These are phyloP conservation scores for Lepeophtheirus salmonis DNA, from an alignment of 1,140 invertebrate genomes.

Conservation along the genomic window DNA sequence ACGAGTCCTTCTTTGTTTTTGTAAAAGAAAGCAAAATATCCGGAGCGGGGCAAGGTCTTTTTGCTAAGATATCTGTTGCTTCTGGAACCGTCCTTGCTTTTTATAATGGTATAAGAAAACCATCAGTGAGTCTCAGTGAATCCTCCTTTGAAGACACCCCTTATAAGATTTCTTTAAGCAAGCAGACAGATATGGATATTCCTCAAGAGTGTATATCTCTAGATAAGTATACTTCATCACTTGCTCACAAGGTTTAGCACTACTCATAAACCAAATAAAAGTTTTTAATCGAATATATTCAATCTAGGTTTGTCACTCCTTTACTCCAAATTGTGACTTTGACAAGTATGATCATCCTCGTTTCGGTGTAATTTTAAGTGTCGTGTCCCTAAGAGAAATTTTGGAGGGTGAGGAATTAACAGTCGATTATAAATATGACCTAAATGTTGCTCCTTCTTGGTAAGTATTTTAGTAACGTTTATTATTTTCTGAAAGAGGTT, in stretches of 20 bases:
- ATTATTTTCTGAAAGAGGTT: too few relatives aligned
- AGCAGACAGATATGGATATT: slow-evolving; percentile 2
- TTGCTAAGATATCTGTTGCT: not conserved
- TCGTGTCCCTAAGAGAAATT: not conserved
- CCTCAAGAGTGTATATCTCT: not conserved
- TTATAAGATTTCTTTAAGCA: not conserved
- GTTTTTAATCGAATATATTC: not conserved
- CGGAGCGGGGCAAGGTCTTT: not conserved
- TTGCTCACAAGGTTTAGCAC: not conserved
- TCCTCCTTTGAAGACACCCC: not conserved
- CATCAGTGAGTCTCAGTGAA: not conserved
- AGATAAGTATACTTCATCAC: not conserved
- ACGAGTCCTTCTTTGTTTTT: not conserved
- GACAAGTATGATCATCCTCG: not conserved
- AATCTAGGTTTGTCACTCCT: not conserved
- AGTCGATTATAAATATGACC: not conserved
- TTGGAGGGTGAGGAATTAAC: not conserved
- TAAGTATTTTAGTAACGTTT: too few relatives aligned
- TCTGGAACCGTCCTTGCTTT: not conserved
- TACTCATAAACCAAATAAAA: not conserved
- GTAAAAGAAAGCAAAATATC: not conserved
- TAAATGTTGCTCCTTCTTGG: not conserved
- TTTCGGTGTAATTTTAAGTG: not conserved
- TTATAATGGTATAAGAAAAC: not conserved
- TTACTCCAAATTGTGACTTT: not conserved